phyloP scores from a whole-genome alignment of 2,888 invertebrate genomes.

The Phania funesta region DNA sequence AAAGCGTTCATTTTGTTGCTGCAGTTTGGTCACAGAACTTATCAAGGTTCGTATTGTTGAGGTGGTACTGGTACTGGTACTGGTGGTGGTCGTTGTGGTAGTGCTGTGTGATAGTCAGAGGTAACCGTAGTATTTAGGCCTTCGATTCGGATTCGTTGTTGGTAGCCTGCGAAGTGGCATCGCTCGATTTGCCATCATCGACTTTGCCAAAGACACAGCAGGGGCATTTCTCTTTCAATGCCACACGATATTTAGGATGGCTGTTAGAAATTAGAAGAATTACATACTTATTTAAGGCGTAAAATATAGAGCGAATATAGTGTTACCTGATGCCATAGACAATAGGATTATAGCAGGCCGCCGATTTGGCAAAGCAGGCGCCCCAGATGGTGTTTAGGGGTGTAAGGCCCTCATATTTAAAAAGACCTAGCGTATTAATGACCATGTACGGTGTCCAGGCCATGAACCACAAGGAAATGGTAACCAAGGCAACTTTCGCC shows the following conservation, averaged over 20 bases:
- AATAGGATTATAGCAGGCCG: conserved; percentile 94
- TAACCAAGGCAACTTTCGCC: conserved; percentile 94
- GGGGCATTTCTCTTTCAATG: conserved; percentile 84
- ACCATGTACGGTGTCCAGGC: conserved; percentile 95
- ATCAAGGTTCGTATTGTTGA: conserved; percentile 2
- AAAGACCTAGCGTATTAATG: conserved; percentile 90
- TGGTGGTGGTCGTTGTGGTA: conserved; percentile 52
- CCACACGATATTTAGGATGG: conserved; percentile 84
- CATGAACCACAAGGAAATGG: conserved; percentile 94
- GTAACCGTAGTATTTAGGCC: conserved; percentile 42
- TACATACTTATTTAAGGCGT: neutral
- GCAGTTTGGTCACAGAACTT: conserved; percentile 68
- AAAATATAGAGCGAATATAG: neutral
- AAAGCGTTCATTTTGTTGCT: conserved; percentile 77
- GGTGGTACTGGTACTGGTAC: conserved; percentile 60
- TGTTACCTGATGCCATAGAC: conserved; percentile 94
- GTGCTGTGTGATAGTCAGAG: neutral
- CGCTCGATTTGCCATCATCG: conserved; percentile 77
- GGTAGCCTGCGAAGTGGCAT: conserved; percentile 78
- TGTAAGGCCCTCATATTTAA: conserved; percentile 86
- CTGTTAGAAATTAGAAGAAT: conserved; percentile 73
- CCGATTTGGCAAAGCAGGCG: conserved; percentile 94
- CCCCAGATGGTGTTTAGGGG: conserved; percentile 93
- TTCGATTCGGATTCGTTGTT: conserved; percentile 61
- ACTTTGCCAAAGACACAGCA: conserved; percentile 80